Conservation (phyloP, 2,113 vertebrate species). For the Cebus imitator region DNA sequence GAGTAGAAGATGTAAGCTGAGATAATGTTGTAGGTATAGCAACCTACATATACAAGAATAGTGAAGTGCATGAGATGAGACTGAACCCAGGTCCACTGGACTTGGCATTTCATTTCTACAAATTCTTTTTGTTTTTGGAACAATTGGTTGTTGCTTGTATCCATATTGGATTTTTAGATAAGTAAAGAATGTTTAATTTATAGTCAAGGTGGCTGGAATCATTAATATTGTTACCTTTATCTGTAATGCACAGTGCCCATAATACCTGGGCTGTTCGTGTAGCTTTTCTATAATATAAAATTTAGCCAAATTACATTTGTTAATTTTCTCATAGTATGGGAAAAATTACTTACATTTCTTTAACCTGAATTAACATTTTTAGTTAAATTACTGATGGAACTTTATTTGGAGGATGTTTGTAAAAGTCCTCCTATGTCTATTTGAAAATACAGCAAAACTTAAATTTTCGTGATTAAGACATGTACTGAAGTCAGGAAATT, state of each 20-base stretch:
- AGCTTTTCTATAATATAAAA: neutral
- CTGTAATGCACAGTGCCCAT: neutral
- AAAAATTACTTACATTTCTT: neutral
- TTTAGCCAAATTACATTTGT: neutral
- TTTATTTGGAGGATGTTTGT: neutral
- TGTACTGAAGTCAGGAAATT: neutral
- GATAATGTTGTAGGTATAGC: neutral
- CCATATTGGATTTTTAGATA: neutral
- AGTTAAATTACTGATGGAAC: neutral
- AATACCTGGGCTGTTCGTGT: neutral
- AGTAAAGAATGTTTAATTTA: slow-evolving; percentile 1
- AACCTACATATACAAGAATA: neutral
- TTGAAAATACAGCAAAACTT: neutral
- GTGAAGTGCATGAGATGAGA: neutral
- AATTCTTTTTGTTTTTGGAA: neutral
- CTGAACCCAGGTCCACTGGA: neutral
- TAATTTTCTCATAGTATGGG: neutral
- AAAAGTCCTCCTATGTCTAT: neutral
- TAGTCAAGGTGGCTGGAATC: neutral
- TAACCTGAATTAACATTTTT: neutral
- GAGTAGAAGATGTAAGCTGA: neutral
- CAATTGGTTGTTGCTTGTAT: neutral
- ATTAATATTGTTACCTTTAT: neutral
- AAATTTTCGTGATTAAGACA: neutral
- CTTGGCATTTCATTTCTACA: neutral